phyloP scores from a whole-genome alignment of 1,140 invertebrate genomes.

The Pemphigus obesinymphae region DNA sequence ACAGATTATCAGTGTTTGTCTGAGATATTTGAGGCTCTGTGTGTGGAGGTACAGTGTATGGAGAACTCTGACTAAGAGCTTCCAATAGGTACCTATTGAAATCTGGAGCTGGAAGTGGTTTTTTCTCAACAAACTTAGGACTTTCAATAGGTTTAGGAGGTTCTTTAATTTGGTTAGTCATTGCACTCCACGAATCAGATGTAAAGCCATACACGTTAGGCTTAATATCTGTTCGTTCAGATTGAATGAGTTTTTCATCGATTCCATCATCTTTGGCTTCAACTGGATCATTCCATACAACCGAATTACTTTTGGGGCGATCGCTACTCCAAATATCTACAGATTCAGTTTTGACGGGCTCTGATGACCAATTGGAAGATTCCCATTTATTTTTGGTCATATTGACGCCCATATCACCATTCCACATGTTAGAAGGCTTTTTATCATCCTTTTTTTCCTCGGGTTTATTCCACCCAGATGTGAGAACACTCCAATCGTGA shows the following conservation, averaged over 20 bases:
- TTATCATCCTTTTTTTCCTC: conserved; percentile 36
- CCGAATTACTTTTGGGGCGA: conserved; percentile 33
- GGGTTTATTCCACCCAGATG: conserved; percentile 35
- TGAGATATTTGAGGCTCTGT: conserved; percentile 38
- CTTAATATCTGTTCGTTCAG: conserved; percentile 20
- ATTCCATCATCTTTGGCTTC: conserved; percentile 28
- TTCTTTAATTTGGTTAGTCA: conserved; percentile 34
- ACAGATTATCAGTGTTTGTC: conserved; percentile 15
- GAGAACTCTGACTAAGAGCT: conserved; percentile 18
- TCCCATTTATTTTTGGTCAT: conserved; percentile 34
- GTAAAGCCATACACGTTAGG: conserved; percentile 22
- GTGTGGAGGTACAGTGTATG: conserved; percentile 21
- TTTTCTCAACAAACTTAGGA: conserved; percentile 31
- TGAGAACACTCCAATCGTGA: conserved; percentile 30
- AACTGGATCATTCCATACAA: conserved; percentile 31
- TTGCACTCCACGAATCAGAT: conserved; percentile 25
- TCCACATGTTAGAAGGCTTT: conserved; percentile 35
- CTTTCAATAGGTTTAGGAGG: conserved; percentile 24
- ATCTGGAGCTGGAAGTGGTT: conserved; percentile 29
- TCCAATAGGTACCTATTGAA: conserved; percentile 27
- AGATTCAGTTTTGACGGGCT: conserved; percentile 12
- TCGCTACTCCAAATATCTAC: conserved; percentile 35
- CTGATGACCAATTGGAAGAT: conserved; percentile 29
- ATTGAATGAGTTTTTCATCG: conserved; percentile 31
- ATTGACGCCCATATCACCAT: conserved; percentile 19